phyloP scores from a whole-genome alignment of 2,888 invertebrate genomes.

The Molorchus minor region DNA sequence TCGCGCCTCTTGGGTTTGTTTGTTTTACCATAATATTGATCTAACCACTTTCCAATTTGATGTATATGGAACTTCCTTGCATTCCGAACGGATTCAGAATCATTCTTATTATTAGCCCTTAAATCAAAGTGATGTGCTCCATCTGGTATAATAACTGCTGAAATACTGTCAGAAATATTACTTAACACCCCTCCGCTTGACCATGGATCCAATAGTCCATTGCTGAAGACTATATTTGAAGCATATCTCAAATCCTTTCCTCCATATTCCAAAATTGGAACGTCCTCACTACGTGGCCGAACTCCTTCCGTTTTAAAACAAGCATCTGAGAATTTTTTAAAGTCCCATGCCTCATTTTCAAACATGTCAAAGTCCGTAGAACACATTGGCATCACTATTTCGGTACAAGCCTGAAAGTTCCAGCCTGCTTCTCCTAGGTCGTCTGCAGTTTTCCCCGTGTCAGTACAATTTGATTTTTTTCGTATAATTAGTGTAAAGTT shows the following conservation, averaged over 20 bases:
- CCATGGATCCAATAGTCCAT: conserved; percentile 90
- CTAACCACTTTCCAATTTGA: conserved; percentile 70
- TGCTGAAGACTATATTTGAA: conserved; percentile 82
- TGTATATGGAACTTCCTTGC: conserved; percentile 72
- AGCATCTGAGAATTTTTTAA: conserved; percentile 68
- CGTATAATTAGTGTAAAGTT: conserved; percentile 84
- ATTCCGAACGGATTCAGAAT: conserved; percentile 72
- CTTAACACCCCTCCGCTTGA: conserved; percentile 82
- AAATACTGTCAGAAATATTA: conserved; percentile 72
- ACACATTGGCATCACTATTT: conserved; percentile 98
- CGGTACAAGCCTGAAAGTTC: conserved; percentile 92
- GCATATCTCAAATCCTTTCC: conserved; percentile 75
- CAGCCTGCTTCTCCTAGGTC: conserved; percentile 77
- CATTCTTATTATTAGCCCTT: conserved; percentile 69
- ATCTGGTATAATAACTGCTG: conserved; percentile 79
- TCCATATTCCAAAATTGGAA: conserved; percentile 81
- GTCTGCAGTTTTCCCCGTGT: conserved; percentile 68
- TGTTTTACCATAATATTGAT: conserved; percentile 36
- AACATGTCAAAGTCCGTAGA: conserved; percentile 81
- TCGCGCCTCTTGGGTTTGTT: neutral
- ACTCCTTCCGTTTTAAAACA: conserved; percentile 75
- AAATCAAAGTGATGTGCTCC: conserved; percentile 90
- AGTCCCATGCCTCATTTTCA: conserved; percentile 78
- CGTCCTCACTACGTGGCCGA: conserved; percentile 68
- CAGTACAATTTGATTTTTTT: conserved; percentile 75